These are phyloP conservation scores for Macquaria ambigua DNA, from an alignment of 2,113 vertebrate species.

Conservation along the genomic window DNA sequence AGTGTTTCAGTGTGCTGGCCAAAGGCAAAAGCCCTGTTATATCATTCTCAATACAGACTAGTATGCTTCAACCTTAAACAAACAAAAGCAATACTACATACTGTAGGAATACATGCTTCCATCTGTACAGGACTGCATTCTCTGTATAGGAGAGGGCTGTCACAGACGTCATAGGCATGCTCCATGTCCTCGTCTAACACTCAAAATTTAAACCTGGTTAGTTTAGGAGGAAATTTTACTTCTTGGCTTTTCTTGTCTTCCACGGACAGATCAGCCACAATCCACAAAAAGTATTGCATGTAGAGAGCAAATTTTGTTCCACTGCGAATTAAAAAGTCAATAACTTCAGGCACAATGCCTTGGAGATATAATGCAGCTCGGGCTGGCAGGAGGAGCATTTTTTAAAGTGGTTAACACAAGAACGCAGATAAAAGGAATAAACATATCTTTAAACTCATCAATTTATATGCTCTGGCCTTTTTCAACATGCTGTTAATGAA, in stretches of 20 bases:
- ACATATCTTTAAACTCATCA: not conserved
- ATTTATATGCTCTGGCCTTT: not conserved
- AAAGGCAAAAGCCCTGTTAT: not conserved
- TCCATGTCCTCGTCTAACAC: slow-evolving; percentile 8
- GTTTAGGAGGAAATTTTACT: not conserved
- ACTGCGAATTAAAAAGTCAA: slow-evolving; percentile 22
- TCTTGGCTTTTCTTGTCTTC: not conserved
- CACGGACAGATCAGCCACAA: slow-evolving; percentile 14
- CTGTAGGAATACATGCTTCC: slow-evolving; percentile 15
- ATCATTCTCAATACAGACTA: not conserved
- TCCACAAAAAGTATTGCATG: not conserved
- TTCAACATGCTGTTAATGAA: not conserved
- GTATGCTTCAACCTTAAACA: not conserved
- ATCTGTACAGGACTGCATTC: slow-evolving; percentile 25
- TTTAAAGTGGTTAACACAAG: slow-evolving; percentile 17
- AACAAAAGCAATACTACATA: not conserved
- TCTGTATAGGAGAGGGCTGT: not conserved
- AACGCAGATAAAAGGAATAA: not conserved
- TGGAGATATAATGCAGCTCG: slow-evolving; percentile 15
- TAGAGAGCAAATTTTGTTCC: slow-evolving; percentile 1
- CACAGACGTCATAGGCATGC: not conserved
- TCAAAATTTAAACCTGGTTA: slow-evolving; percentile 10
- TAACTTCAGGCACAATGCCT: slow-evolving; percentile 17
- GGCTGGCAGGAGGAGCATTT: slow-evolving; percentile 8
- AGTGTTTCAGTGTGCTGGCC: not conserved